Evolutionary conservation across 2,113 vertebrate species (phyloP), one percentile per base, ranked within the genome.

Genomic region (human (Homo sapiens)): DNA sequence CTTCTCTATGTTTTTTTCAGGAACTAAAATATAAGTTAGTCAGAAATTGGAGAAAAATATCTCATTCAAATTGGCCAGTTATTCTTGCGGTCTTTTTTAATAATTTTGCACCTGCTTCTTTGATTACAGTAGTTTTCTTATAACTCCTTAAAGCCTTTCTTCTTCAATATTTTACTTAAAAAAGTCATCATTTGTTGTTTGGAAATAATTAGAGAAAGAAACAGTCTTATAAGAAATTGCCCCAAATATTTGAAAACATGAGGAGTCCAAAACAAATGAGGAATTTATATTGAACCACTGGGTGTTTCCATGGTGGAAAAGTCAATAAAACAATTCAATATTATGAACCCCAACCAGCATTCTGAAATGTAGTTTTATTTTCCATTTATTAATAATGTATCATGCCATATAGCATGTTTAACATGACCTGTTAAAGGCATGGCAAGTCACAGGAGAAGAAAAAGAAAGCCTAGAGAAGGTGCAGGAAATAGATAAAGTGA

Each of bases 401-500:
- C n/a, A 30, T 22, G 55, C 16, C 68, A 6, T 50, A 13, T 9
- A 38, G 22, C 8, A 12, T 93, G 23, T 83, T 89, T 50, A 85
- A 43, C 6, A 52, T 18, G 84, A 90, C 81, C 64, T 95, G 64
- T 45, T 76, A 57, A 84, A 95, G 43, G 35, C 85, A 22, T 11
- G 17, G 2, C 22, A 57, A 95, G n/a, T 35, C 84, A 43, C 30
- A 40, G 18, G n/a, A 48, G n/a, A 83, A 95, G 87, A 25, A 32
- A 50, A 2, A 23, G 16, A 45, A 45, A 55, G n/a, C 23, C 25
- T 40, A 48, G 52, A 50, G 43, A 79, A 85, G 84, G 18, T 17
- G 43, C 90, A 93, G 94, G 93, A 83, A 89, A 66, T 80, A 76
- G 96, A 52, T 64, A 93, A 93, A 96, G 76, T 88, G 90, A 83